These are phyloP conservation scores for Gambusia yucatana DNA, from an alignment of 2,797 vertebrate species.

Conservation along the genomic window DNA sequence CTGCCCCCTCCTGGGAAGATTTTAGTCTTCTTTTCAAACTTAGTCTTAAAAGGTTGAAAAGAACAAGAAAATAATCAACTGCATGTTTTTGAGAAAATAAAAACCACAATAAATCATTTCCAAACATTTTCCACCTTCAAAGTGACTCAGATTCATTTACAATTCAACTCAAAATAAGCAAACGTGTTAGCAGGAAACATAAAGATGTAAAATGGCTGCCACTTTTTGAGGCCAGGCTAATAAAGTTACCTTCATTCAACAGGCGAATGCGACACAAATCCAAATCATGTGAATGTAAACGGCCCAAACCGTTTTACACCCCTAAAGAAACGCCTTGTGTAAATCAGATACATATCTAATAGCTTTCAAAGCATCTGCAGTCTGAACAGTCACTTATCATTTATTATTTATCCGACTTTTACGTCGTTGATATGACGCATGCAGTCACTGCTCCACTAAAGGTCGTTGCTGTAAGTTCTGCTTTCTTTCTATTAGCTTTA, in stretches of 20 bases:
- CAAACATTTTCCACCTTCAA: neutral
- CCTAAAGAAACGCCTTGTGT: too few species aligned
- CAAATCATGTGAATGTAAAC: too few species aligned
- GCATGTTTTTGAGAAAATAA: slow-evolving; percentile 30
- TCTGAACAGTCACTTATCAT: too few species aligned
- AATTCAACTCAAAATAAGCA: neutral
- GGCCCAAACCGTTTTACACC: too few species aligned
- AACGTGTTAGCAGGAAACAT: neutral
- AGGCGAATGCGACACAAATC: too few species aligned
- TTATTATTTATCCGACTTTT: too few species aligned
- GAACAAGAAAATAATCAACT: slow-evolving; percentile 30
- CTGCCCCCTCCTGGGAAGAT: slow-evolving; percentile 29
- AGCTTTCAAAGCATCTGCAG: too few species aligned
- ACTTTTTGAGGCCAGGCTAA: neutral
- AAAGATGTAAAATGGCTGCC: neutral
- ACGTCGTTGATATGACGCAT: too few species aligned
- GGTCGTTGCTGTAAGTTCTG: too few species aligned
- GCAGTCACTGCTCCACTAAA: too few species aligned
- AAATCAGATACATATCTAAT: too few species aligned
- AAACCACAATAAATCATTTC: slow-evolving; percentile 2
- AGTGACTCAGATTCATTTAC: neutral
- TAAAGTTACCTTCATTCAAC: neutral
- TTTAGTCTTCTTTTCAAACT: neutral
- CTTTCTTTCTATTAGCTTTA: too few species aligned
- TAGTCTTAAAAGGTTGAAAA: neutral